Conservation (phyloP, 2,113 vertebrate species). For the Rutilus rutilus region DNA sequence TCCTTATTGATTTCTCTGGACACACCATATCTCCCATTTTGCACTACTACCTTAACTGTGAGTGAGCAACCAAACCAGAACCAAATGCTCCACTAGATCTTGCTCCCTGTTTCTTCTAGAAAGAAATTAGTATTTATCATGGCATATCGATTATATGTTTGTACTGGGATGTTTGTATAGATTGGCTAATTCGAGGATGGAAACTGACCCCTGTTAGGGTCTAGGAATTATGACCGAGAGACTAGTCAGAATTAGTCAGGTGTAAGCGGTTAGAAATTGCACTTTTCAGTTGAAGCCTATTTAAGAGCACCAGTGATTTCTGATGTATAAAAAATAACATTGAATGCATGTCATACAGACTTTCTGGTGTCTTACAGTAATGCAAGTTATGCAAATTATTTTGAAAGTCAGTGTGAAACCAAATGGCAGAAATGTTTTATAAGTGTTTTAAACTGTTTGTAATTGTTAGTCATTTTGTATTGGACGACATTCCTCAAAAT, state of each 20-base stretch:
- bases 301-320: neutral
- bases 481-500: neutral
- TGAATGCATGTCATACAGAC: neutral
- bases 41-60: neutral
- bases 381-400: neutral
- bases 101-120: neutral
- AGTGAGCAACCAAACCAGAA: neutral
- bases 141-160: neutral
- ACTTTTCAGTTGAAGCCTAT: neutral
- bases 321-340: neutral
- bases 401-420: neutral
- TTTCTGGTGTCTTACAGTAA: neutral
- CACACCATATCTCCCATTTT: neutral
- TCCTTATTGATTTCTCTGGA: neutral
- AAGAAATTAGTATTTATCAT: neutral
- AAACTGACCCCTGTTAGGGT: neutral
- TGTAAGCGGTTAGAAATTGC: neutral
- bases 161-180: neutral
- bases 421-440: neutral
- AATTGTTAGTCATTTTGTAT: constrained; percentile 10
- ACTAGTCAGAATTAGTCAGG: neutral
- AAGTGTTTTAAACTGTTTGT: constrained; percentile 5
- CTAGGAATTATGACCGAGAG: neutral
- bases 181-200: neutral
- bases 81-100: neutral